These are phyloP conservation scores for Trinorchestia longiramus DNA, from an alignment of 1,140 invertebrate species.

Conservation along the genomic window DNA sequence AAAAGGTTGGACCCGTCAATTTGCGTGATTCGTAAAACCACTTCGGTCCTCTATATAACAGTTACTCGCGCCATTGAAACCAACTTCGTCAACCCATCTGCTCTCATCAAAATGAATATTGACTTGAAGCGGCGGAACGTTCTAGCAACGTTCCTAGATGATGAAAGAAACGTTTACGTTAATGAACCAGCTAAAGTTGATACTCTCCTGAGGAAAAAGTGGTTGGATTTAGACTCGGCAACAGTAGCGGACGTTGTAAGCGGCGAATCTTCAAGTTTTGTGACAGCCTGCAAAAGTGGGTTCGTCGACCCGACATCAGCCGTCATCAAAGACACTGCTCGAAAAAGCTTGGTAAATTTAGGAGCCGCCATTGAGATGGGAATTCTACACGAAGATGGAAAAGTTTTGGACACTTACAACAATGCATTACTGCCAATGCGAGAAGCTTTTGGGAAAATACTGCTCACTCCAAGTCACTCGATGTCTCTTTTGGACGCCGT, in stretches of 20 bases:
- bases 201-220: conserved; percentile 60
- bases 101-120: conserved; percentile 1
- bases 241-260: conserved; percentile 72
- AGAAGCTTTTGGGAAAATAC: conserved; percentile 1
- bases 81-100: not conserved
- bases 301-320: conserved; percentile 82
- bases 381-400: conserved; percentile 12
- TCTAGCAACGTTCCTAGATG: conserved; percentile 9
- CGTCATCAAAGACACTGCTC: conserved; percentile 82
- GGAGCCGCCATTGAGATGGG: conserved; percentile 79
- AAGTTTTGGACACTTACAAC: conserved; percentile 25
- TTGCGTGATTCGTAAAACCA: not conserved
- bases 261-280: conserved; percentile 71
- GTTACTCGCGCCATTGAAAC: conserved; percentile 20
- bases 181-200: conserved; percentile 29
- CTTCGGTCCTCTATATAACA: not conserved
- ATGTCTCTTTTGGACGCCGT: conserved; percentile 33
- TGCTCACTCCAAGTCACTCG: conserved; percentile 21
- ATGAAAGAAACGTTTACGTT: not conserved
- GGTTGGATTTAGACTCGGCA: conserved; percentile 70
- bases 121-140: not conserved
- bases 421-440: not conserved
- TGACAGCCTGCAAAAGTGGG: conserved; percentile 83
- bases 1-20: not conserved
- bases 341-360: conserved; percentile 80